Base-by-base conservation (phyloP, 2,113 vertebrate species). In the Scatophagus argus region DNA sequence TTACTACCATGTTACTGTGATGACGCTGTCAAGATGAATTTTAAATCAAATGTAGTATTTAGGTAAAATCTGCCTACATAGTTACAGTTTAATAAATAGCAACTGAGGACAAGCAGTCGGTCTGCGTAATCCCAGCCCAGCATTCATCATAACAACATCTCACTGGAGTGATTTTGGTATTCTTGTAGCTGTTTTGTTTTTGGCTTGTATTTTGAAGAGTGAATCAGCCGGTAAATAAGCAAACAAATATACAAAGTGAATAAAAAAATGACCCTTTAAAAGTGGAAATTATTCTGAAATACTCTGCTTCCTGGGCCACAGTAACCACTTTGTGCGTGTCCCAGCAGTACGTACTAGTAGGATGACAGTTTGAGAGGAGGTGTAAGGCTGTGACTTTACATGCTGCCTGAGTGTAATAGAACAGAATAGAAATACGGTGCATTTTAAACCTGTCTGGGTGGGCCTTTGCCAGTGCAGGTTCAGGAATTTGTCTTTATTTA, bases 401-500 rank as follows among this genome's bases (percentile, higher is more conserved):
- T 25, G 58, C 11, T 8, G 16, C 21, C n/a, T 23, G 27, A 3
- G 41, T 83, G 55, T 29, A 38, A 14, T 6, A 25, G 23, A 44
- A 19, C 14, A 56, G 39, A 64, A 19, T 2, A 54, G 58, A 64
- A 32, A 16, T 16, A 6, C 19, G 3, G 41, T 19, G 13, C 29
- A 43, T 27, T 16, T 36, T 55, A 9, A 8, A 60, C 21, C 14
- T 36, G 34, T 77, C 25, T 49, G 8, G 39, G 21, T n/a, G 0
- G 34, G 9, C 31, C 4, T 62, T 58, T 79, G 59, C 55, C 9
- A 17, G n/a, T 6, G 67, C 52, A 66, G 67, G 4, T 13, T 52
- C 21, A 83, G 59, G 68, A 76, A 67, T 86, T 54, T 38, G 52
- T 76, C 66, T 70, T 11, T 74, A 39, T 84, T 84, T 89, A 84